A percentile compares a stretch with the other conserved stretches of the same genome.
These are phyloP conservation scores for Eilema depressum DNA, from an alignment of 2,888 invertebrate genomes.

Conservation along the genomic window DNA sequence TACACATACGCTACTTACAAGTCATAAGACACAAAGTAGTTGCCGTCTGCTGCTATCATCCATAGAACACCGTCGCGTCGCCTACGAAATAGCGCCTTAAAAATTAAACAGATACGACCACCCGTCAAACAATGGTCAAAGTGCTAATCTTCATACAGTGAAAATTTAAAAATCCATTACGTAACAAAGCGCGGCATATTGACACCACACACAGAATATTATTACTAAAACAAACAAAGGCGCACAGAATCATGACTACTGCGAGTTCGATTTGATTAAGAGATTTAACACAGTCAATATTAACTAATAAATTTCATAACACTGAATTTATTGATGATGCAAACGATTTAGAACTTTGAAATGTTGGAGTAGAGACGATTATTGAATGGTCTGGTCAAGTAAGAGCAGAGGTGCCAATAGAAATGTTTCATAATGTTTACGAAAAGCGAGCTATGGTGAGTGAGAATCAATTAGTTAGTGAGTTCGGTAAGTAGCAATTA, in stretches of 20 bases:
- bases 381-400: constrained; percentile 21
- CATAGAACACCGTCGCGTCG: neutral
- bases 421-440: constrained; percentile 57
- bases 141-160: constrained; percentile 63
- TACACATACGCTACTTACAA: too few species aligned
- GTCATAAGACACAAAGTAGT: neutral
- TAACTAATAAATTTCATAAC: constrained; percentile 60
- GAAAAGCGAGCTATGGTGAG: constrained; percentile 43
- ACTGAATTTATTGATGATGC: constrained; percentile 29
- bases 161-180: constrained; percentile 52
- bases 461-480: constrained; percentile 57
- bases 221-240: constrained; percentile 66
- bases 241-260: constrained; percentile 67
- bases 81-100: neutral
- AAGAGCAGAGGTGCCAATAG: constrained; percentile 48
- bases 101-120: constrained; percentile 28
- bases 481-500: constrained; percentile 53
- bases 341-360: constrained; percentile 39
- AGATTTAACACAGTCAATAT: constrained; percentile 66
- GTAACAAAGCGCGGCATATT: constrained; percentile 48
- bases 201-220: constrained; percentile 55
- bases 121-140: constrained; percentile 39
- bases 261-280: constrained; percentile 75
- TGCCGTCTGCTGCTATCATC: neutral
- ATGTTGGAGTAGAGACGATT: constrained; percentile 15